Evolutionary conservation across 2,888 invertebrate genomes (phyloP).

Genomic region (Drosophila conformis): DNA sequence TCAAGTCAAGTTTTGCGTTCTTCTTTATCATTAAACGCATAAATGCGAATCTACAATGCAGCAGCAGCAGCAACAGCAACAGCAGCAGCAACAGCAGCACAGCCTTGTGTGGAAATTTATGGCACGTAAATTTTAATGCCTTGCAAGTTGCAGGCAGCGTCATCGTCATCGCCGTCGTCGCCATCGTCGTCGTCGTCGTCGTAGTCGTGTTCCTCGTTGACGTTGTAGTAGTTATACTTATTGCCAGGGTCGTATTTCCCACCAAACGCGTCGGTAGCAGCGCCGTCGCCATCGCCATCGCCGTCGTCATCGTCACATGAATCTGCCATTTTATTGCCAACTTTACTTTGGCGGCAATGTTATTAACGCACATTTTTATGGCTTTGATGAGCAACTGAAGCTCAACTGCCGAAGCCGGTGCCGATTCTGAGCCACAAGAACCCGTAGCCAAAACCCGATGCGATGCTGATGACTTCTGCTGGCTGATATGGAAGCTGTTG

Average conservation of each 20-base stretch:
- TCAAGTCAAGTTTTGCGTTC: constrained; percentile 55
- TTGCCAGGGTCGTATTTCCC: constrained; percentile 64
- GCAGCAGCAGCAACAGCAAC: constrained; percentile 35
- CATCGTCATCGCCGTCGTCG: constrained; percentile 28
- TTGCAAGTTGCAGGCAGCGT: constrained; percentile 50
- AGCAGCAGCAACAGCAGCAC: constrained; percentile 40
- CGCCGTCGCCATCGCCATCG: constrained; percentile 52
- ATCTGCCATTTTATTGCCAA: constrained; percentile 81
- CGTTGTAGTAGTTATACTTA: constrained; percentile 30
- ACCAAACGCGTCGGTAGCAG: constrained; percentile 66
- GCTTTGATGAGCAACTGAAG: constrained; percentile 58
- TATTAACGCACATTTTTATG: constrained; percentile 82
- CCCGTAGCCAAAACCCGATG: constrained; percentile 3
- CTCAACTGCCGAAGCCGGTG: constrained; percentile 24
- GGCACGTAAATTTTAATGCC: constrained; percentile 80
- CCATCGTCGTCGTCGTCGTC: constrained; percentile 15
- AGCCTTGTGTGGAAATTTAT: constrained; percentile 79
- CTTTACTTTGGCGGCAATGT: constrained; percentile 80
- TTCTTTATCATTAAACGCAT: constrained; percentile 79
- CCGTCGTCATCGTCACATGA: constrained; percentile 70
- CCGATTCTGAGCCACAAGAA: constrained; percentile 1
- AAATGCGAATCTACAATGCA: constrained; percentile 76
- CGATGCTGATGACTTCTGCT: constrained; percentile 3
- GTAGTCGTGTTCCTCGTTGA: constrained; percentile 17
- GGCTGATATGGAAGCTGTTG: constrained; percentile 32